Percentiles rank a stretch among this genome's conserved stretches.
Conservation (phyloP, 2,888 invertebrate genomes). For the Fissipunctia ypsillon region DNA sequence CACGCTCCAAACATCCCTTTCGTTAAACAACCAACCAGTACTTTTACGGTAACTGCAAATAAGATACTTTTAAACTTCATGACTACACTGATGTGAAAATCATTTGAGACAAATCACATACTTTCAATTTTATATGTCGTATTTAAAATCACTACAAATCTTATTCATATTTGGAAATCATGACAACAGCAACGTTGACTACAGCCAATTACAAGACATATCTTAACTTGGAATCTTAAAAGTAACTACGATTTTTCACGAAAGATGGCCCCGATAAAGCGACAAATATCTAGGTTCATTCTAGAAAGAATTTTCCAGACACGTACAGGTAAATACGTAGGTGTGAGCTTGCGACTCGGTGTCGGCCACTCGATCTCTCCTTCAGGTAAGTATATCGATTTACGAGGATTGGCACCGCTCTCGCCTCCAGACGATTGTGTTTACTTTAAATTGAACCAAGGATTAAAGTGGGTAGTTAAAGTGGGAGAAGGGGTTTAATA, state of each 20-base stretch:
- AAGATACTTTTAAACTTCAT: too few species aligned
- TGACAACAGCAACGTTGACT: neutral
- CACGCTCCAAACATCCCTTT: too few species aligned
- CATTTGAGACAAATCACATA: too few species aligned
- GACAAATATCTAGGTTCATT: conserved; percentile 3
- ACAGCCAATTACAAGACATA: neutral
- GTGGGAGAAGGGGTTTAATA: neutral
- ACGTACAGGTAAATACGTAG: conserved; percentile 45
- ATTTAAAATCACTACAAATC: too few species aligned
- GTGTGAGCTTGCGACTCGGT: conserved; percentile 32
- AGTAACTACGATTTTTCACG: neutral
- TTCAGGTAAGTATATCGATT: conserved; percentile 56
- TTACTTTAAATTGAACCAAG: conserved; percentile 42
- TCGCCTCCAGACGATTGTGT: conserved; percentile 41
- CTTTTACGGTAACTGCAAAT: too few species aligned
- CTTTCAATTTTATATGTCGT: too few species aligned
- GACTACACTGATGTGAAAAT: too few species aligned
- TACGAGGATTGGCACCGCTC: conserved; percentile 25
- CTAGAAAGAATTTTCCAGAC: conserved; percentile 9
- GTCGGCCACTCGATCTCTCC: conserved; percentile 35
- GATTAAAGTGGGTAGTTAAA: conserved; percentile 28
- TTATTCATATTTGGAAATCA: too few species aligned
- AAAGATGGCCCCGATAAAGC: neutral
- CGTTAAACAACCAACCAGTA: too few species aligned
- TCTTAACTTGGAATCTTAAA: neutral